Conservation (phyloP, 1,140 invertebrate species). For the Drosophila nikananu region DNA sequence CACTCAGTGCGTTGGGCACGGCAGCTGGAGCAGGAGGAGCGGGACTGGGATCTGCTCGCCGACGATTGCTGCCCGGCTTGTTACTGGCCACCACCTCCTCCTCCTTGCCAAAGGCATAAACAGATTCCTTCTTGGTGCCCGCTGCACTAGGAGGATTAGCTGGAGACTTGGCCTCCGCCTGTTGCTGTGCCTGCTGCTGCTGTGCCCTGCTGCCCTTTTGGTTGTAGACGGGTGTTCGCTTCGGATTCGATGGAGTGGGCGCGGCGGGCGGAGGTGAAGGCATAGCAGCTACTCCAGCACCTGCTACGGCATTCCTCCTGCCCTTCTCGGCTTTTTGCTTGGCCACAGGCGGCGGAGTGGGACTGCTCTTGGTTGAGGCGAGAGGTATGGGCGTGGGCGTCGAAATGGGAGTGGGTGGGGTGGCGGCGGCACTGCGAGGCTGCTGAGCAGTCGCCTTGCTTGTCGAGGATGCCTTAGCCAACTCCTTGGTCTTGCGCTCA, state of each 20-base stretch:
- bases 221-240: conserved; percentile 76
- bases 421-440: conserved; percentile 34
- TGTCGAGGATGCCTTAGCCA: conserved; percentile 21
- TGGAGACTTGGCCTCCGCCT: conserved; percentile 19
- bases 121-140: conserved; percentile 38
- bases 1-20: conserved; percentile 82
- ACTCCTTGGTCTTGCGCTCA: conserved; percentile 63
- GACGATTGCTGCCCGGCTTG: conserved; percentile 51
- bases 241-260: conserved; percentile 24
- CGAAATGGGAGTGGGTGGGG: conserved; percentile 30
- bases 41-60: conserved; percentile 22
- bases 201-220: conserved; percentile 56
- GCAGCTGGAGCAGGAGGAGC: conserved; percentile 69
- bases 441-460: conserved; percentile 11
- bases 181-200: conserved; percentile 44
- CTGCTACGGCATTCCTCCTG: conserved; percentile 40
- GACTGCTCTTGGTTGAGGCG: conserved; percentile 31
- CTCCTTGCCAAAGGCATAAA: conserved; percentile 74
- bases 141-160: neutral
- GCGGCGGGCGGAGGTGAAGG: conserved; percentile 14
- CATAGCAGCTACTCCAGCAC: conserved; percentile 4
- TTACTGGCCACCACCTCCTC: conserved; percentile 32
- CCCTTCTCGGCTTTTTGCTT: conserved; percentile 50
- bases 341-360: conserved; percentile 27
- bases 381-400: conserved; percentile 40